phyloP scores from a whole-genome alignment of 2,797 vertebrate genomes.

The Balearica regulorum region DNA sequence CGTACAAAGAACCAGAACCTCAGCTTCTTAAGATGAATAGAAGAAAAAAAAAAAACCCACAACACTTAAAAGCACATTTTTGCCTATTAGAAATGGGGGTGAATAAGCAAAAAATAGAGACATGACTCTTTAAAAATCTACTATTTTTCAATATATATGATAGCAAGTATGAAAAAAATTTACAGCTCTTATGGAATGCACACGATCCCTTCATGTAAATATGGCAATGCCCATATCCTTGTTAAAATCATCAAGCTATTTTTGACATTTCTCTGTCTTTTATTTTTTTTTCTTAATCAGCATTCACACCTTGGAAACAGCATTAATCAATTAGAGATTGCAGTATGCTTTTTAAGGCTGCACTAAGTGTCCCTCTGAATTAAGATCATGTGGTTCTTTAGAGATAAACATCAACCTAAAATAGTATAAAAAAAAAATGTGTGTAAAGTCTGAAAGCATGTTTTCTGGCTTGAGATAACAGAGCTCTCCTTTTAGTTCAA shows the following conservation, averaged over 20 bases:
- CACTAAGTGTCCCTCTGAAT: not conserved
- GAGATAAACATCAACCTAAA: not conserved
- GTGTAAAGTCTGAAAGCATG: not conserved
- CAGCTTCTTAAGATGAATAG: not conserved
- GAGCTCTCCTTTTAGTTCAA: not conserved
- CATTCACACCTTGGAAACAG: not conserved
- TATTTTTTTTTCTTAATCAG: not conserved
- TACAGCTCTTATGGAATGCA: not conserved
- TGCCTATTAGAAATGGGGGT: not conserved
- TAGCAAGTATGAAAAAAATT: not conserved
- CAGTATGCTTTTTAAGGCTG: not conserved
- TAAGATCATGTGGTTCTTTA: not conserved
- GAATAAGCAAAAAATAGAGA: not conserved
- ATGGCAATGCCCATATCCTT: not conserved
- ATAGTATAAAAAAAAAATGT: not conserved
- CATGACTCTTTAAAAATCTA: not conserved
- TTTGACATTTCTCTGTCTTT: not conserved
- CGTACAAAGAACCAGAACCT: not conserved
- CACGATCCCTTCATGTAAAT: not conserved
- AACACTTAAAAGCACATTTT: not conserved
- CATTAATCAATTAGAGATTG: not conserved
- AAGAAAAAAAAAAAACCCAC: not conserved
- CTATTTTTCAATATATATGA: not conserved
- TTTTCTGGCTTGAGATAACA: constrained; percentile 17
- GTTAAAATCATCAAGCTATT: not conserved